Base-by-base conservation (phyloP, 2,113 vertebrate genomes). In the Orientallactaga bullata region DNA sequence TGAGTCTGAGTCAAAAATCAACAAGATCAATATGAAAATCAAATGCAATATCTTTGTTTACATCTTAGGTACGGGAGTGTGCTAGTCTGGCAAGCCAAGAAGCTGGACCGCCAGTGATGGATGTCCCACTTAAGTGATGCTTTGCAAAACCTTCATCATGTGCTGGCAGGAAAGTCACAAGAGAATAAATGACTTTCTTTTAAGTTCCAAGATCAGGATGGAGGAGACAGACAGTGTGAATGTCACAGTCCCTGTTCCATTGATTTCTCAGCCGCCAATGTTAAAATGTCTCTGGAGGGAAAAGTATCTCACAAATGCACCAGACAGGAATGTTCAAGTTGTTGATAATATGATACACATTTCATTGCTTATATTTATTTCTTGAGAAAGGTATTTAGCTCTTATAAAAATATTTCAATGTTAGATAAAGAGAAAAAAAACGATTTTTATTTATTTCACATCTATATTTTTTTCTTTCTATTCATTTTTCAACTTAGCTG, bases 151-250 rank as follows among this genome's bases (percentile, higher is more conserved):
- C 98, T 98, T 98, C 97, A 97, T 96, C 97, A 89, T 89, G 85
- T 90, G 89, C 97, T 97, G 96, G 97, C 97, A 97, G 95, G 97
- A 80, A 90, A 97, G 97, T 96, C 98, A 97, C 97, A 96, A 71
- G 98, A 98, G 97, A 98, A 98, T 98, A 98, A 98, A 98, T 97
- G 97, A 98, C 97, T 98, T 98, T 97, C n/a, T n/a, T 97, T 97
- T 97, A 98, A 97, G 97, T 98, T 97, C 92, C 95, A 96, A 96
- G 89, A 94, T 73, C 93, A 94, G 85, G 78, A 91, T 24, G 73
- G 83, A 97, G 95, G 96, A 98, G 97, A 97, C 96, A 97, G 96
- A 90, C 95, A 93, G 89, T 96, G 88, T 91, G 96, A 97, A 97
- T 97, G 95, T 96, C 21, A 5, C 74, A 55, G 90, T 96, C 89